A percentile compares a stretch with the other conserved stretches of the same genome.
phyloP scores from a whole-genome alignment of 2,888 invertebrate genomes.

The Anorthoa munda region DNA sequence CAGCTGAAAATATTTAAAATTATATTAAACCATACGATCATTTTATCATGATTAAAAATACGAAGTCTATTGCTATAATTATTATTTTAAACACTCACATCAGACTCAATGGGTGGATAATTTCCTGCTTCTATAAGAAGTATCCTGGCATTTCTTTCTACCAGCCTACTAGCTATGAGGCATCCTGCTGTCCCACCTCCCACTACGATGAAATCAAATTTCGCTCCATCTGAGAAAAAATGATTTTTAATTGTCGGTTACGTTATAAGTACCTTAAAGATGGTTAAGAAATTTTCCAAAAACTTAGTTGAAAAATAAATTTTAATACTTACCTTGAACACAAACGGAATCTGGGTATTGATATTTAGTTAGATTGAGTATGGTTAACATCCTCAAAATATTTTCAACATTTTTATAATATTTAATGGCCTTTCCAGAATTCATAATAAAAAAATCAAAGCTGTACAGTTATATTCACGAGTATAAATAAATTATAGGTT shows the following conservation, averaged over 20 bases:
- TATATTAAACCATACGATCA: neutral
- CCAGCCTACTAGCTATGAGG: conserved; percentile 67
- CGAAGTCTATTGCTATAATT: neutral
- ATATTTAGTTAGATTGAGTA: conserved; percentile 37
- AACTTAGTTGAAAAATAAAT: neutral
- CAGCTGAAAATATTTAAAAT: conserved; percentile 12
- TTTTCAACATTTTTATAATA: conserved; percentile 16
- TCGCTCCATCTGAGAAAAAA: conserved; percentile 57
- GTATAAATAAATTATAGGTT: neutral
- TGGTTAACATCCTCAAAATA: conserved; percentile 25
- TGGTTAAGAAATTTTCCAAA: too few relatives aligned
- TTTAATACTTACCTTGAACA: conserved; percentile 21
- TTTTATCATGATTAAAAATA: neutral
- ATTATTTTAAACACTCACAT: conserved; percentile 58
- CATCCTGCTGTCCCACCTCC: conserved; percentile 72
- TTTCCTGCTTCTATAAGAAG: conserved; percentile 73
- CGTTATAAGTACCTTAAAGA: too few relatives aligned
- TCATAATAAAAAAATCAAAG: neutral
- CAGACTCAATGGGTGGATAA: conserved; percentile 68
- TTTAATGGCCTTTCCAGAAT: neutral
- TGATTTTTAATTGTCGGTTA: neutral
- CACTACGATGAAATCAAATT: conserved; percentile 68
- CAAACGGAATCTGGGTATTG: conserved; percentile 13
- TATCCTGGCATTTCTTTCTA: conserved; percentile 60
- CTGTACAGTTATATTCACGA: neutral